Base-by-base conservation (phyloP, 2,888 invertebrate genomes). In the Oligia fasciuncula region DNA sequence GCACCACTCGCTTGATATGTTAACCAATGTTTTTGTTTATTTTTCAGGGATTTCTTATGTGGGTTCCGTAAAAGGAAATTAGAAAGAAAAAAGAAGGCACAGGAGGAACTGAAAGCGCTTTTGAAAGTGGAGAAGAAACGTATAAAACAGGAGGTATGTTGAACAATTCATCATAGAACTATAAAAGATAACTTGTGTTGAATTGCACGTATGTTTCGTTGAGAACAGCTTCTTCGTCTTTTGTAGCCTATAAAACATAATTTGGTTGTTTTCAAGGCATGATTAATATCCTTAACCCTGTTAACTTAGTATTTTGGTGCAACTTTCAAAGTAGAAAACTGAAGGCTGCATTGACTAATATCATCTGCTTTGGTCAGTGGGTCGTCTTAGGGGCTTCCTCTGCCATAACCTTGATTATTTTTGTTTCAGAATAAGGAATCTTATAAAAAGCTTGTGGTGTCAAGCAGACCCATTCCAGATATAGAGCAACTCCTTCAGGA, bases 61-160 rank as follows among this genome's bases (percentile, higher is more conserved):
- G 98, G 98, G 3, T 98, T 98, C 92, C 98, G 97, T 69, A 98
- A 98, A 95, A 97, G 98, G 84, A 98, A 98, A 93, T 94, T 98
- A 68, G 98, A 98, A 92, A 97, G 98, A 69, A 97, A 98, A 91
- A 98, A 98, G 89, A 97, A 98, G 88, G 98, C 98, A 0, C 97
- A 98, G 91, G 98, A 98, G 85, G 97, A 98, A 86, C 93, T 98
- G 60, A 97, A 98, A 87, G 96, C 97, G 62, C 97, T 98, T 88
- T 93, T 98, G 5, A 98, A 98, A 92, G 98, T 98, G 90, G 98
- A 98, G 92, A 97, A 97, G 83, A 98, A 98, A 91, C 97, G 98
- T 72, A 98, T 98, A 70, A 98, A 98, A 91, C 97, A 97, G 85
- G 98, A 98, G 95, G 98, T 98, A 86, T 35, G 54, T 76, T 62